Base-by-base conservation (phyloP, 2,113 vertebrate genomes). In the Ahaetulla prasina region DNA sequence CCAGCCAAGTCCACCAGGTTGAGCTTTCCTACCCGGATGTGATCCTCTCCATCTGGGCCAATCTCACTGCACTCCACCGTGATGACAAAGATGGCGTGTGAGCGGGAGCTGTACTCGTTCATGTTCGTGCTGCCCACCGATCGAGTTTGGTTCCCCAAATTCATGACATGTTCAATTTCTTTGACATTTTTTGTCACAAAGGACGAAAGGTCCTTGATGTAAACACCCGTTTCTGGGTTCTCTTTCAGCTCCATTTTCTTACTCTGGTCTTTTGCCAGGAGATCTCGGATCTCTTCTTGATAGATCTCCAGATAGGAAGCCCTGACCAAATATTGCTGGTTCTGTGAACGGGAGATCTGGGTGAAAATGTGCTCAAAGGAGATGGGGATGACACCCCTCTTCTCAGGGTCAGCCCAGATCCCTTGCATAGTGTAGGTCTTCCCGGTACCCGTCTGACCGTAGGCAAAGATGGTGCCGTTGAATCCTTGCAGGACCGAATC, bases 241-340 rank as follows among this genome's bases (percentile, higher is more conserved):
- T 99, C 99, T 94, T 99, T 99, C 49, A 99, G 97, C 96, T 99
- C 99, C 93, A 99, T 97, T 93, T 98, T 98, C 96, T 97, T 98
- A 96, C 96, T 98, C 91, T 99, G 99, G 95, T 99, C 98, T 95
- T 99, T 99, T 95, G 98, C 98, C 54, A 99, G 97, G 35, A 99
- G 98, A 86, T 99, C 99, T 86, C 99, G 94, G 94, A 99, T 98
- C 94, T 99, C 99, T 97, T 99, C 99, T 96, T 99, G 99, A 96
- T 99, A 99, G 96, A 99, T 99, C 97, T 99, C 99, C 94, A 99
- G 96, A 95, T 99, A 99, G 0, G 99, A 99, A n/a, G 99, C 99
- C 95, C 99, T 97, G 90, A 99, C 99, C 96, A 99, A 96, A 96
- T 99, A 99, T 95, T 99, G 98, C 96, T 99, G 99, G 96, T 99